phyloP scores from a whole-genome alignment of 2,797 vertebrate species.

The Enteromius thamalakanensis region DNA sequence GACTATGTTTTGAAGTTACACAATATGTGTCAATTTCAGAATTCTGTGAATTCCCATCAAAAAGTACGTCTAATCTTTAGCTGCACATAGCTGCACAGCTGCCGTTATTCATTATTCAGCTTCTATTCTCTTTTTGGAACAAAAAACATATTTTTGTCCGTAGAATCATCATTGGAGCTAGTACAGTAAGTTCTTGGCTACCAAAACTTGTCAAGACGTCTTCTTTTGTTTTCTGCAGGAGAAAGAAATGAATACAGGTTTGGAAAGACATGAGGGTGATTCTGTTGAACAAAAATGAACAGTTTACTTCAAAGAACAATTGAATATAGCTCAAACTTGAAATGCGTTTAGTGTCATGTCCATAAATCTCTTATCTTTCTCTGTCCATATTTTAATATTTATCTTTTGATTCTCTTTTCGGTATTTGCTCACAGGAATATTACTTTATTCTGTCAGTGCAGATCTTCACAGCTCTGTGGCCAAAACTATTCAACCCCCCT shows the following conservation, averaged over 20 bases:
- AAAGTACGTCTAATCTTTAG: not conserved
- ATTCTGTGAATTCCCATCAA: not conserved
- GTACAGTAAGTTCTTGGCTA: not conserved
- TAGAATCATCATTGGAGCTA: too few species aligned
- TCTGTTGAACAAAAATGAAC: not conserved
- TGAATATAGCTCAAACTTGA: not conserved
- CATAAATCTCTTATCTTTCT: not conserved
- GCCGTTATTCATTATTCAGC: too few species aligned
- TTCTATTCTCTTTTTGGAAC: too few species aligned
- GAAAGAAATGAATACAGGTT: not conserved
- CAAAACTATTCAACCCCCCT: not conserved
- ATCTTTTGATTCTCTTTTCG: not conserved
- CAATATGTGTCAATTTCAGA: not conserved
- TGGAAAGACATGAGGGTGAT: not conserved
- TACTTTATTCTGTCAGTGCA: conserved; percentile 12
- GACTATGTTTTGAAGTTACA: not conserved
- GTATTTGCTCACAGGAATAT: not conserved
- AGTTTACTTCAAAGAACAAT: not conserved
- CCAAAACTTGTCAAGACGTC: not conserved
- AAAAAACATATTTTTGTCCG: too few species aligned
- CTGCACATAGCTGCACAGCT: not conserved
- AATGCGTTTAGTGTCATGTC: not conserved
- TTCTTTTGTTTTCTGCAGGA: not conserved
- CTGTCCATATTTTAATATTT: not conserved
- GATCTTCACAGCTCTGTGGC: not conserved